Conservation (phyloP, 2,888 invertebrate species). For the Epicampocera succincta region DNA sequence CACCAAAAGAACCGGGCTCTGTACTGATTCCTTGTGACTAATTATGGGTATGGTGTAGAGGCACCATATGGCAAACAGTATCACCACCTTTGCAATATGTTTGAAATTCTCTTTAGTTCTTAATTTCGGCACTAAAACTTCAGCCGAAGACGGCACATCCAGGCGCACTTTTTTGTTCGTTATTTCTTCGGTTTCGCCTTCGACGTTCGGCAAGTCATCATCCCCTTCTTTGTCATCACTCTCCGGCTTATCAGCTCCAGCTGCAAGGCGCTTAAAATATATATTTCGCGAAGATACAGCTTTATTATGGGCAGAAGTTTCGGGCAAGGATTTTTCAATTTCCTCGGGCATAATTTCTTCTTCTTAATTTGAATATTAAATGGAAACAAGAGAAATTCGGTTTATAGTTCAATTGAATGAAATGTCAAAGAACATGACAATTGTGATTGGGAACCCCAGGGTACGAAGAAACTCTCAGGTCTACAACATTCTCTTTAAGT, state of each 20-base stretch:
- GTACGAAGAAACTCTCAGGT: too few species aligned
- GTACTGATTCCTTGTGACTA: conserved; percentile 85
- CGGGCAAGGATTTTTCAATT: too few species aligned
- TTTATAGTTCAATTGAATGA: too few species aligned
- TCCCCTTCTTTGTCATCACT: conserved; percentile 22
- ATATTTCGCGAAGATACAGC: background rate
- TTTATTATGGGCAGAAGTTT: background rate
- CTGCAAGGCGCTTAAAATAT: conserved; percentile 11
- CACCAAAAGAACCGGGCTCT: conserved; percentile 84
- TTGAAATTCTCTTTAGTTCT: conserved; percentile 1
- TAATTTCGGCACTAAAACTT: background rate
- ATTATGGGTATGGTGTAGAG: conserved; percentile 86
- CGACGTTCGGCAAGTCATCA: conserved; percentile 41
- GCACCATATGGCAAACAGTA: conserved; percentile 85
- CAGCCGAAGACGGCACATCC: conserved; percentile 12
- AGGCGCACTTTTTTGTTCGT: conserved; percentile 25
- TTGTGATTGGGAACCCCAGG: too few species aligned
- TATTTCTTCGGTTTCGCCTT: conserved; percentile 47
- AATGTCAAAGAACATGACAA: too few species aligned
- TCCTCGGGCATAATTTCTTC: background rate
- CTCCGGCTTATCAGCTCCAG: conserved; percentile 1
- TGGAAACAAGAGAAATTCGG: too few species aligned
- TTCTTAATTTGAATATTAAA: background rate
- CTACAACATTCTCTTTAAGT: too few species aligned
- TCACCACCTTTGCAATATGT: conserved; percentile 77